Evolutionary conservation across 2,888 invertebrate genomes (phyloP).

Genomic region (Sarcophaga variegata): DNA sequence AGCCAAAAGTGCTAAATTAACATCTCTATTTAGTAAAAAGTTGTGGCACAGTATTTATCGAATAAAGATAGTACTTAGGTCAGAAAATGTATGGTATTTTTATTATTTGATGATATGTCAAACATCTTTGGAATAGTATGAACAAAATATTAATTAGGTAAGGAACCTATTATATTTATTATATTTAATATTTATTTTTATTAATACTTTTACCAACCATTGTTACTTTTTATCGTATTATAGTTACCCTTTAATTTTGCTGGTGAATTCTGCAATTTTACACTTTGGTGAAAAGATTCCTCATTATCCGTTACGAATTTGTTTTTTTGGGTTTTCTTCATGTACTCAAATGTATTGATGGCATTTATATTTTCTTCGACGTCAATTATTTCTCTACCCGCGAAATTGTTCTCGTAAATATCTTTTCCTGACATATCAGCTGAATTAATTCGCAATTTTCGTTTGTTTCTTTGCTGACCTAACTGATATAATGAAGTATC

Average conservation of each 20-base stretch:
- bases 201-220: not conserved
- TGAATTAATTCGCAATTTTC: constrained; percentile 30
- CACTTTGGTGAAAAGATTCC: not conserved
- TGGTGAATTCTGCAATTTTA: constrained; percentile 45
- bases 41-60: too few relatives aligned
- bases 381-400: not conserved
- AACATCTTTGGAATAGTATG: too few relatives aligned
- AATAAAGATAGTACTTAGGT: too few relatives aligned
- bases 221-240: not conserved
- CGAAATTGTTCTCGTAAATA: constrained; percentile 22
- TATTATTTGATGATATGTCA: too few relatives aligned
- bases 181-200: not conserved
- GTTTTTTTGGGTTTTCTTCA: not conserved
- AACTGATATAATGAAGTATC: constrained; percentile 1
- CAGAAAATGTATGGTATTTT: too few relatives aligned
- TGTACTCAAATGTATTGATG: constrained; percentile 21
- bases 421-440: not conserved
- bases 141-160: too few relatives aligned
- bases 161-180: too few relatives aligned
- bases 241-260: constrained; percentile 46
- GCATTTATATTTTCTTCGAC: constrained; percentile 13
- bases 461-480: constrained; percentile 39
- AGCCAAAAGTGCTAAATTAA: too few relatives aligned
- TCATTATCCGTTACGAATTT: constrained; percentile 1
- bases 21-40: too few relatives aligned